These are phyloP conservation scores for Orthosia gothica DNA, from an alignment of 2,888 invertebrate species.

Conservation along the genomic window DNA sequence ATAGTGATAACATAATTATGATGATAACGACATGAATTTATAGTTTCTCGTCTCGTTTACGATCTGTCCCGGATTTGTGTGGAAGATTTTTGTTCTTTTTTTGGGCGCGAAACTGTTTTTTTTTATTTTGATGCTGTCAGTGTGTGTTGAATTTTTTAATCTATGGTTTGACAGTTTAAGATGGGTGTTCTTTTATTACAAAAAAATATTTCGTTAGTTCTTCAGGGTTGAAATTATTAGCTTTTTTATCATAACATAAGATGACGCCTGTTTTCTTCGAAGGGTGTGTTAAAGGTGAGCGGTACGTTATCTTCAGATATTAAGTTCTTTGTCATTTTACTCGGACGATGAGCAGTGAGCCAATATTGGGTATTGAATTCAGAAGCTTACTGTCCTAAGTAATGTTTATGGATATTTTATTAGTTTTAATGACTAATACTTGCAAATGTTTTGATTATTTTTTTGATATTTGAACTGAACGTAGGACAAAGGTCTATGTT, in stretches of 20 bases:
- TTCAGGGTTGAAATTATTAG: not conserved
- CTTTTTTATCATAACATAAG: not conserved
- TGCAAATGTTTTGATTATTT: too few species aligned
- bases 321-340: not conserved
- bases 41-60: conserved; percentile 57
- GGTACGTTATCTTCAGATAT: not conserved
- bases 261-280: not conserved
- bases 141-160: conserved; percentile 14
- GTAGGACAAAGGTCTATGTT: not conserved
- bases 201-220: not conserved
- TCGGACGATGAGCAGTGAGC: not conserved
- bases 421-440: conserved; percentile 13
- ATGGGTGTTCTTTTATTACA: not conserved
- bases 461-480: not conserved
- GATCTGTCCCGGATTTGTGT: conserved; percentile 40
- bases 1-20: conserved; percentile 83
- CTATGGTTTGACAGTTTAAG: not conserved
- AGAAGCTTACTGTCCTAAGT: conserved; percentile 38
- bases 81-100: conserved; percentile 16
- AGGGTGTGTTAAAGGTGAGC: not conserved
- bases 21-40: conserved; percentile 75
- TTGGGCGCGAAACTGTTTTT: not conserved
- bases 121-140: not conserved
- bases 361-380: conserved; percentile 39
- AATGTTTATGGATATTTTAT: conserved; percentile 18